A percentile compares a stretch with the other conserved stretches of the same genome.
These are phyloP conservation scores for Mionectes olivaceus DNA, from an alignment of 2,797 vertebrate species.

Conservation along the genomic window DNA sequence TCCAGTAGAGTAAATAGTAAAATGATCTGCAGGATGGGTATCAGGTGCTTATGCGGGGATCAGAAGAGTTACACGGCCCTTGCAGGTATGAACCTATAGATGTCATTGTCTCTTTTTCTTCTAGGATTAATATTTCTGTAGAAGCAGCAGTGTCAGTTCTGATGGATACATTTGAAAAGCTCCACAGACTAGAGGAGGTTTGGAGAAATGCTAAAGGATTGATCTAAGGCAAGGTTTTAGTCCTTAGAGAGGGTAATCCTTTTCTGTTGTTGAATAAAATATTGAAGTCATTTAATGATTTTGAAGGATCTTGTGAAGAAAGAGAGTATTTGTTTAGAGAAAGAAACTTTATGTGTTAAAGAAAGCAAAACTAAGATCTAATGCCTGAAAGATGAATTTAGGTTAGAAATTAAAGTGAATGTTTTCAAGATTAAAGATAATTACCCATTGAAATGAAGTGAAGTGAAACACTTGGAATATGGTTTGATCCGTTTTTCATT, in stretches of 20 bases:
- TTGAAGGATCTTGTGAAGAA: background rate
- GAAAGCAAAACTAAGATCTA: background rate
- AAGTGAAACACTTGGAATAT: background rate
- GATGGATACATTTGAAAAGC: background rate
- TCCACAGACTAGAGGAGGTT: background rate
- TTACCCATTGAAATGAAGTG: too few relatives aligned
- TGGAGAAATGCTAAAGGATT: background rate
- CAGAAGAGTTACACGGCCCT: background rate
- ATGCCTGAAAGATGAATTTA: background rate
- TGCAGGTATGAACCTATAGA: background rate
- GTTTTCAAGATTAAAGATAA: background rate
- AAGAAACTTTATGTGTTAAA: background rate
- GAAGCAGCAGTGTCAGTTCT: background rate
- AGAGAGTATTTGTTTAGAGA: background rate
- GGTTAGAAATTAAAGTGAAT: background rate
- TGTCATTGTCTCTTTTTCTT: background rate
- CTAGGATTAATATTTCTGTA: background rate
- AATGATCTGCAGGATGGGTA: background rate
- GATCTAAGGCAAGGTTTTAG: background rate
- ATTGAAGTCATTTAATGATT: background rate
- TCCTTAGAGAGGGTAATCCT: background rate
- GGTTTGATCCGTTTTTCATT: background rate
- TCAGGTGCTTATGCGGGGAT: background rate
- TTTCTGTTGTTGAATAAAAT: background rate
- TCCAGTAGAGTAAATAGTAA: background rate